Percentiles rank a stretch among this genome's conserved stretches.
Conservation (phyloP, 2,888 invertebrate species). For the Rhodophaea formosa region DNA sequence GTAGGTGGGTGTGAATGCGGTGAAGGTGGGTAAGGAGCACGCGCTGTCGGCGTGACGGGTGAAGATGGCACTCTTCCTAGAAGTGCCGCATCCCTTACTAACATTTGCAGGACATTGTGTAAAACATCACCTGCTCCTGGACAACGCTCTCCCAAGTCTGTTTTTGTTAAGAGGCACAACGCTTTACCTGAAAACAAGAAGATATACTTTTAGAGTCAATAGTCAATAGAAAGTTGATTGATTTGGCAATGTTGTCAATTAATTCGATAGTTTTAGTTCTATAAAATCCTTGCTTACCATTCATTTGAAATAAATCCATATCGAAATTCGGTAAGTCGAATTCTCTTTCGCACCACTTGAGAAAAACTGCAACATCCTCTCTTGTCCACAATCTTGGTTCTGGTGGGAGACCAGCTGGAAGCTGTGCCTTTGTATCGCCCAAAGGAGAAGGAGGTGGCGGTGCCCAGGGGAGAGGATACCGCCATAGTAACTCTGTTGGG, state of each 20-base stretch:
- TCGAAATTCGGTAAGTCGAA: constrained; percentile 95
- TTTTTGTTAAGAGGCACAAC: constrained; percentile 92
- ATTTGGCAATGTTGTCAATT: neutral
- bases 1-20: constrained; percentile 91
- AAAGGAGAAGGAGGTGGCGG: constrained; percentile 85
- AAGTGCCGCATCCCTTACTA: constrained; percentile 90
- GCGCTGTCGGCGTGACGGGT: constrained; percentile 91
- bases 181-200: constrained; percentile 87
- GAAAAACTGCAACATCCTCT: constrained; percentile 92
- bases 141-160: constrained; percentile 94
- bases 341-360: constrained; percentile 95
- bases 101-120: constrained; percentile 94
- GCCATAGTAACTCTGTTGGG: constrained; percentile 91
- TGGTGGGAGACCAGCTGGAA: constrained; percentile 90
- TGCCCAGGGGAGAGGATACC: constrained; percentile 90
- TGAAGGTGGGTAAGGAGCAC: constrained; percentile 86
- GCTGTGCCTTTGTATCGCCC: constrained; percentile 92
- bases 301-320: constrained; percentile 97
- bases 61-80: constrained; percentile 90
- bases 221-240: neutral
- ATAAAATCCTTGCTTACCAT: constrained; percentile 81
- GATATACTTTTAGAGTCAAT: constrained; percentile 11
- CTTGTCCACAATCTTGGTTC: constrained; percentile 95
- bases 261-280: neutral
- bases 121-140: constrained; percentile 96